Evolutionary conservation across 2,797 vertebrate genomes (phyloP).

Genomic region (Mionectes olivaceus): DNA sequence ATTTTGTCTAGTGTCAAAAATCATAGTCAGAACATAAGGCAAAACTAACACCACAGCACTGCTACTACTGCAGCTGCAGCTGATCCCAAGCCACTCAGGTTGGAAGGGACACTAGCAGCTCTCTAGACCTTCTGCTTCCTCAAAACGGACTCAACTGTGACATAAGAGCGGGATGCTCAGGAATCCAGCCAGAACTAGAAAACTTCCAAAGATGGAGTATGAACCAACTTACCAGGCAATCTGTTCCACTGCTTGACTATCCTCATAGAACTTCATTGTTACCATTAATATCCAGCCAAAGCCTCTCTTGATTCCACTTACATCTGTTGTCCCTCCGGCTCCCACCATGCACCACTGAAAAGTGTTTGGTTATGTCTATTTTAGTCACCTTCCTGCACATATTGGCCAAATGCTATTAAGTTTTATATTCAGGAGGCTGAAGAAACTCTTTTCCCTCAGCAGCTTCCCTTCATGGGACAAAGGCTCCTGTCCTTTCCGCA

Average conservation of each 20-base stretch:
- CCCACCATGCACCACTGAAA: neutral
- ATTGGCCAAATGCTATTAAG: neutral
- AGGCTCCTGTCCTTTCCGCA: neutral
- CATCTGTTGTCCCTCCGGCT: neutral
- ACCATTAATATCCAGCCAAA: neutral
- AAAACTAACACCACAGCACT: neutral
- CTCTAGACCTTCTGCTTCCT: neutral
- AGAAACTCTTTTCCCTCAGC: neutral
- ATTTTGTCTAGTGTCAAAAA: neutral
- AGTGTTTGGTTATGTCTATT: neutral
- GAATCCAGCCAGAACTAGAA: neutral
- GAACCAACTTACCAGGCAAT: neutral
- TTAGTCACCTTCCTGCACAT: neutral
- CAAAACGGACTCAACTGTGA: neutral
- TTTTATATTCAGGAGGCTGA: neutral
- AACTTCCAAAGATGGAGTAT: neutral
- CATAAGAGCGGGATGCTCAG: neutral
- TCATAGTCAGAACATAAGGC: neutral
- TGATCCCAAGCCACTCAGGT: fast-evolving
- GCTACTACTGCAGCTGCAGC: too few species aligned
- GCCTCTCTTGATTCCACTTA: neutral
- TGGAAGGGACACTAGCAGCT: neutral
- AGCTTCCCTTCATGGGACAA: neutral
- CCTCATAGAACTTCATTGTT: neutral
- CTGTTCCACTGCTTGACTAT: neutral